Evolutionary conservation across 2,797 vertebrate species (phyloP).

Genomic region (Rousettus madagascariensis): DNA sequence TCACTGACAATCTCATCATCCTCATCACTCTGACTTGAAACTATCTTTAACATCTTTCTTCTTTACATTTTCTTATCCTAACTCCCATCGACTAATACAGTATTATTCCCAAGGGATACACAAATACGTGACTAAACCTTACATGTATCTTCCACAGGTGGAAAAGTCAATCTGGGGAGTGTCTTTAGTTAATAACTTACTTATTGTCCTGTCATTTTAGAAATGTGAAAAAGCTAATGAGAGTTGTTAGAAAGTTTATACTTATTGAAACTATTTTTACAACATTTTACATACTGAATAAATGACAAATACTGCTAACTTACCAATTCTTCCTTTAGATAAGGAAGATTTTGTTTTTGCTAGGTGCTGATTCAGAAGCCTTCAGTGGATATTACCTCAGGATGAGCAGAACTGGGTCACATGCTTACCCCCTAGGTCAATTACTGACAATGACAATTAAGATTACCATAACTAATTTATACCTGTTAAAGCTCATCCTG

Average conservation of each 20-base stretch:
- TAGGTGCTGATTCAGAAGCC: neutral
- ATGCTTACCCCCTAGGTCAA: neutral
- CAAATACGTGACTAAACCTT: neutral
- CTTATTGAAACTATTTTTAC: neutral
- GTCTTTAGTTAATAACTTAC: constrained; percentile 1
- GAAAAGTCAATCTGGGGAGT: neutral
- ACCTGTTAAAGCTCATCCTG: neutral
- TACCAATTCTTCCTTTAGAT: neutral
- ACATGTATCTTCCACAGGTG: neutral
- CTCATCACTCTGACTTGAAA: neutral
- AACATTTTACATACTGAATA: neutral
- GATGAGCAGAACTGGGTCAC: neutral
- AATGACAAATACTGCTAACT: neutral
- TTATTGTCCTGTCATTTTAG: constrained; percentile 23
- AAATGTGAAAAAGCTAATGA: constrained; percentile 16
- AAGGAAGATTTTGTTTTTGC: neutral
- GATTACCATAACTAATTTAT: neutral
- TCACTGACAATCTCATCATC: neutral
- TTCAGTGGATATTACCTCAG: neutral
- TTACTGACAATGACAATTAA: neutral
- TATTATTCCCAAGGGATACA: neutral
- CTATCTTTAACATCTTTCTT: constrained; percentile 2
- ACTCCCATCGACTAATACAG: neutral
- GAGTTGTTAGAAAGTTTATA: constrained; percentile 2
- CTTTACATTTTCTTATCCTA: neutral